Conservation (phyloP, 2,888 invertebrate species). For the Aspidiotus rigidus region DNA sequence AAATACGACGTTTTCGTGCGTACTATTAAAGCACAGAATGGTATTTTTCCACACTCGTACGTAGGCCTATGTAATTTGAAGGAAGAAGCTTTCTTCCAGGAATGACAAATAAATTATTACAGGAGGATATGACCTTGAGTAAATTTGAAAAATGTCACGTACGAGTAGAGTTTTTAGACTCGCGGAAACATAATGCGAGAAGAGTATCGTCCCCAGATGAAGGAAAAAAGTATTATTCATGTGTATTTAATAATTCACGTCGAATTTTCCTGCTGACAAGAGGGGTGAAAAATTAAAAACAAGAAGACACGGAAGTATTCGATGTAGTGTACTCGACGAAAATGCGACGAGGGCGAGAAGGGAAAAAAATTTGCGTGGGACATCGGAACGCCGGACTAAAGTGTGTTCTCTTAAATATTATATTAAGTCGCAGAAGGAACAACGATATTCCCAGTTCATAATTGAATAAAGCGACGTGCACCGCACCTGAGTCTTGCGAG, state of each 20-base stretch:
- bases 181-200: neutral
- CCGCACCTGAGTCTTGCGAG: neutral
- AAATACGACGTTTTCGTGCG: too few relatives aligned
- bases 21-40: too few relatives aligned
- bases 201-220: neutral
- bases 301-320: neutral
- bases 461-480: neutral
- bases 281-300: neutral
- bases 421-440: slow-evolving; percentile 4
- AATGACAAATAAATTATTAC: too few relatives aligned
- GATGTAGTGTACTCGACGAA: neutral
- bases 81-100: too few relatives aligned
- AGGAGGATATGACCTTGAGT: too few relatives aligned
- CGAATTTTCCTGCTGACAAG: too few relatives aligned
- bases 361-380: neutral
- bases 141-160: too few relatives aligned
- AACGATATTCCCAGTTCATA: neutral
- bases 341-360: neutral
- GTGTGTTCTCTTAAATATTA: neutral
- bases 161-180: neutral
- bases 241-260: too few relatives aligned
- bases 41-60: too few relatives aligned
- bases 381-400: neutral
- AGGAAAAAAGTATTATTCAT: neutral
- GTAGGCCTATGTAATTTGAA: too few relatives aligned